Evolutionary conservation across 2,888 invertebrate species (phyloP).

Genomic region (Mimachlamys varia): DNA sequence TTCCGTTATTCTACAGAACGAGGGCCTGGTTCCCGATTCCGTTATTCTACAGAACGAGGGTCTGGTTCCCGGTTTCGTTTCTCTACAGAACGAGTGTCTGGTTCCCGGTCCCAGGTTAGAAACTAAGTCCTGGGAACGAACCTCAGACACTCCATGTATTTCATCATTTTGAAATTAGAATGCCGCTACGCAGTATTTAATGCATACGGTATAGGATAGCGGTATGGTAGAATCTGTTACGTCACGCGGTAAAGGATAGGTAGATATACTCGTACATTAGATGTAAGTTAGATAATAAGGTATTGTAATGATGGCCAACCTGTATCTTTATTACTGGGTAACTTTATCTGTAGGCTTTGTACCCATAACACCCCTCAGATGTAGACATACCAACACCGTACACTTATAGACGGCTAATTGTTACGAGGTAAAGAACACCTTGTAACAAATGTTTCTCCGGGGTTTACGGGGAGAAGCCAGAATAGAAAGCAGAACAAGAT

Average conservation of each 20-base stretch:
- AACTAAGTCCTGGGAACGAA: no score
- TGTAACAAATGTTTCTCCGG: not conserved
- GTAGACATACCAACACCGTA: not conserved
- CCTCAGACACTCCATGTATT: no score
- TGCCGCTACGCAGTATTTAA: no score
- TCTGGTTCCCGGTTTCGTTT: no score
- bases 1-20: no score
- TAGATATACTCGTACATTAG: no score
- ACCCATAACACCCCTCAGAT: not conserved
- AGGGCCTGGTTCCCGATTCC: no score
- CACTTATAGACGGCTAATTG: not conserved
- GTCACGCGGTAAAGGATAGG: no score
- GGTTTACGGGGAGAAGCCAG: not conserved
- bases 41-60: no score
- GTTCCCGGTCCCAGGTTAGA: no score
- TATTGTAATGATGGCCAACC: not conserved
- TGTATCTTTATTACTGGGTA: not conserved
- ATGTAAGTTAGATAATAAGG: not conserved
- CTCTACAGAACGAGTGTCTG: no score
- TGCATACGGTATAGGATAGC: not conserved
- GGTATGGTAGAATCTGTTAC: not conserved
- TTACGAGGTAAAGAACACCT: conserved; percentile 10
- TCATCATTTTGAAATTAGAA: no score
- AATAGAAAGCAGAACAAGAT: not conserved
- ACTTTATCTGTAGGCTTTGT: not conserved